A percentile compares a stretch with the other conserved stretches of the same genome.
Conservation (phyloP, 2,888 invertebrate genomes). For the Heteropelma amictum region DNA sequence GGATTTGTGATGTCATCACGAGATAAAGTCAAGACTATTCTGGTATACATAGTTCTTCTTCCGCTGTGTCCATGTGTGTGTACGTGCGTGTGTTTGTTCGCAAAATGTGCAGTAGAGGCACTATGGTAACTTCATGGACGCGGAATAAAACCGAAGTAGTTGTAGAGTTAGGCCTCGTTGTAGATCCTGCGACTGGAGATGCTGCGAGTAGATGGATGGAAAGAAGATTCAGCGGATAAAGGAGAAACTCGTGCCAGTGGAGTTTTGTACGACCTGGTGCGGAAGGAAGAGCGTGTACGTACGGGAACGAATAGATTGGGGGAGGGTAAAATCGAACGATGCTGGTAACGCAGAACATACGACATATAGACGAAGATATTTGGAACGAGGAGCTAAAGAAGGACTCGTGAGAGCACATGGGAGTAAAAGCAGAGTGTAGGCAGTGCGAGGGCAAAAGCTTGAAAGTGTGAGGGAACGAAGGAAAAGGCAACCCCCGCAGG, state of each 20-base stretch:
- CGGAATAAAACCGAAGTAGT: conserved; percentile 28
- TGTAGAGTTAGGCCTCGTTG: conserved; percentile 23
- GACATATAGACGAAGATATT: conserved; percentile 23
- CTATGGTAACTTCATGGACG: not conserved
- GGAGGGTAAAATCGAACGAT: conserved; percentile 18
- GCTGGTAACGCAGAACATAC: conserved; percentile 45
- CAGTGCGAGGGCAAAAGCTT: conserved; percentile 50
- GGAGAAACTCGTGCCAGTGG: conserved; percentile 14
- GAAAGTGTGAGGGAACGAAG: conserved; percentile 40
- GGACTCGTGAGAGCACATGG: conserved; percentile 16
- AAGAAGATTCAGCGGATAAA: conserved; percentile 46
- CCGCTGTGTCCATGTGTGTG: not conserved
- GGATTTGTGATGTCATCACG: conserved; percentile 23
- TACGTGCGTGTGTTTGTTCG: not conserved
- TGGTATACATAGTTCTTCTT: not conserved
- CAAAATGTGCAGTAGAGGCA: conserved; percentile 9
- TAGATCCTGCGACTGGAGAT: conserved; percentile 17
- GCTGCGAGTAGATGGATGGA: conserved; percentile 27
- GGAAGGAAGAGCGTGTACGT: conserved; percentile 49
- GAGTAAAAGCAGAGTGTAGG: conserved; percentile 27
- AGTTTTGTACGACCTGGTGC: conserved; percentile 41
- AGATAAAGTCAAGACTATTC: conserved; percentile 37
- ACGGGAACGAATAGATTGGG: conserved; percentile 49
- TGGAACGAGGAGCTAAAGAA: not conserved
- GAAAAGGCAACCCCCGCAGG: conserved; percentile 52